Conservation (phyloP, 1,140 invertebrate genomes). For the Drosophila kohkoa region DNA sequence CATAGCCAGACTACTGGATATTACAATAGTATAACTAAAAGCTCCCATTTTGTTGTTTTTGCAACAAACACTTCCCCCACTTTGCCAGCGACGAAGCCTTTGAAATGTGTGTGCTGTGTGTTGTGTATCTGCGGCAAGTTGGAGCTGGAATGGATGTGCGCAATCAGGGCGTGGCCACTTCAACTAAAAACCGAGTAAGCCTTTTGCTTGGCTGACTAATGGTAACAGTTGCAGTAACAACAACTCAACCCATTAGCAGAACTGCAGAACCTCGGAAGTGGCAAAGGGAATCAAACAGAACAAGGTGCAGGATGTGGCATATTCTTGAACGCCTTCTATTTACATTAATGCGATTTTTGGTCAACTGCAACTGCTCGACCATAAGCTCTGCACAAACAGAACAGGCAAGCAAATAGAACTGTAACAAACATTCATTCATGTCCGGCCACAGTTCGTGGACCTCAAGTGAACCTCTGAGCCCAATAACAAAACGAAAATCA, state of each 20-base stretch:
- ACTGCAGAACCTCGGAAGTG: constrained; percentile 24
- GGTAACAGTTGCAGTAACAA: constrained; percentile 17
- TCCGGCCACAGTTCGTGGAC: constrained; percentile 46
- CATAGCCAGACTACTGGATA: constrained; percentile 2
- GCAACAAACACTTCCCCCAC: constrained; percentile 41
- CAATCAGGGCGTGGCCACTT: constrained; percentile 49
- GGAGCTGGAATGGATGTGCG: constrained; percentile 2
- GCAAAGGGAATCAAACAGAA: background rate
- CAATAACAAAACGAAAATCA: constrained; percentile 4
- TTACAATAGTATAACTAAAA: constrained; percentile 38
- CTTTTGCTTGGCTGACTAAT: constrained; percentile 48
- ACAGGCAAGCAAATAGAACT: constrained; percentile 2
- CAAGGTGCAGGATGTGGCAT: constrained; percentile 28
- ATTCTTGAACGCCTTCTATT: constrained; percentile 15
- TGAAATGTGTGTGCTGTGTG: constrained; percentile 43
- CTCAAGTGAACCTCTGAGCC: constrained; percentile 38
- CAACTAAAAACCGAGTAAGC: constrained; percentile 58
- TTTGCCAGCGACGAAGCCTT: constrained; percentile 41
- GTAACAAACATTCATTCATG: constrained; percentile 5
- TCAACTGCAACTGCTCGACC: constrained; percentile 33
- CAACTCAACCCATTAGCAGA: constrained; percentile 41
- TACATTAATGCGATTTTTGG: constrained; percentile 48
- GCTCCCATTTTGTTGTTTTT: constrained; percentile 39
- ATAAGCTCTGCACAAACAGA: constrained; percentile 2
- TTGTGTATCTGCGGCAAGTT: constrained; percentile 24